A percentile compares a stretch with the other conserved stretches of the same genome.
Evolutionary conservation across 2,888 invertebrate species (phyloP).

Genomic region (Netelia fuscicornis): DNA sequence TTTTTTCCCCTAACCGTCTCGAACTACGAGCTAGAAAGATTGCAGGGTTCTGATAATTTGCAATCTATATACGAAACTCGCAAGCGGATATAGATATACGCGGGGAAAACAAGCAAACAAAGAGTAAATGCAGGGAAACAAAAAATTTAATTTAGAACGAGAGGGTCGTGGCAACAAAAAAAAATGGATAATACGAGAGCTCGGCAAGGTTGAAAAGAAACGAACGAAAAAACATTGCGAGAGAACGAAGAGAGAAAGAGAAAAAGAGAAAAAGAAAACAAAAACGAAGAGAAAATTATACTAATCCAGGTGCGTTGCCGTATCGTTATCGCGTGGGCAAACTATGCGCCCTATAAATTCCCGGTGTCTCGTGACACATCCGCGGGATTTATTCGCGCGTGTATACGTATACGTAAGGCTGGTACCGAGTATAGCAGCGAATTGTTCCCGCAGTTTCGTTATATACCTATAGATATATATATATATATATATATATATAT

Average conservation of each 20-base stretch:
- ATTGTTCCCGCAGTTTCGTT: conserved; percentile 54
- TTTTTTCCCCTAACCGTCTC: background rate
- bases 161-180: conserved; percentile 11
- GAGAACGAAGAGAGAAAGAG: background rate
- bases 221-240: background rate
- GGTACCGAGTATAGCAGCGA: conserved; percentile 42
- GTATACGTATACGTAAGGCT: conserved; percentile 21
- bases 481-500: background rate
- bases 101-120: background rate
- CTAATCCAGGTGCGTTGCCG: conserved; percentile 65
- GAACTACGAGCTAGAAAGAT: conserved; percentile 18
- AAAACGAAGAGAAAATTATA: conserved; percentile 49
- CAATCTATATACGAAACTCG: background rate
- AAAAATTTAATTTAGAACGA: conserved; percentile 42
- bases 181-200: conserved; percentile 48
- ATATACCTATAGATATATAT: background rate
- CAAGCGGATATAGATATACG: background rate
- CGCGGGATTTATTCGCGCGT: conserved; percentile 61
- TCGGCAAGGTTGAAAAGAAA: background rate
- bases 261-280: background rate
- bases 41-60: conserved; percentile 41
- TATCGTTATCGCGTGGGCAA: conserved; percentile 68
- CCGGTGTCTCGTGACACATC: conserved; percentile 62
- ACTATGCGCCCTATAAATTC: conserved; percentile 65
- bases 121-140: background rate